Evolutionary conservation across 2,113 vertebrate genomes (phyloP).

Genomic region (Hucho hucho): DNA sequence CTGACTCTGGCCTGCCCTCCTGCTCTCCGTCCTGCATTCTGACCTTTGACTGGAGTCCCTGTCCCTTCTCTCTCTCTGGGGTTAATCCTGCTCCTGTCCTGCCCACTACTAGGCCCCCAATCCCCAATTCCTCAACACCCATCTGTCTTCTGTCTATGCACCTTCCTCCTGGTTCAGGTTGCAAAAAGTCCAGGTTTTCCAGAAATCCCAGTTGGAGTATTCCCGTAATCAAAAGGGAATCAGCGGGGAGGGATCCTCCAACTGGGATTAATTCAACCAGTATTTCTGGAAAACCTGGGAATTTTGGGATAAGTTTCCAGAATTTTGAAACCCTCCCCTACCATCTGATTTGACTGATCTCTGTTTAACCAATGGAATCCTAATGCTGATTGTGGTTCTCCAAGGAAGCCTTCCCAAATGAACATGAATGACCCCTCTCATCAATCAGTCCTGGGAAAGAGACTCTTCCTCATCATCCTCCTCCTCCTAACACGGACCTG

Average conservation of each 20-base stretch:
- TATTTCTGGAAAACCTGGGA: too few relatives aligned
- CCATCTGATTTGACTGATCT: constrained; percentile 13
- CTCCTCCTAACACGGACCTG: background rate
- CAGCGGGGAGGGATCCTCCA: too few relatives aligned
- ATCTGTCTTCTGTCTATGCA: constrained; percentile 8
- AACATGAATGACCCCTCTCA: background rate
- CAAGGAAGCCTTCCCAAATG: constrained; percentile 44
- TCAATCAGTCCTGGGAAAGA: constrained; percentile 45
- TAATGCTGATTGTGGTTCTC: constrained; percentile 25
- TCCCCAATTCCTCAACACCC: background rate
- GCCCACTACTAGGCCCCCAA: constrained; percentile 18
- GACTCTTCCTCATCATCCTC: constrained; percentile 36
- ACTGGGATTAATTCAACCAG: too few relatives aligned
- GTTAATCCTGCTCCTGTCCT: constrained; percentile 35
- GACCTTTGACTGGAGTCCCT: background rate
- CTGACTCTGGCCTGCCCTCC: constrained; percentile 51
- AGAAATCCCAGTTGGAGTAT: too few relatives aligned
- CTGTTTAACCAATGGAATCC: constrained; percentile 35
- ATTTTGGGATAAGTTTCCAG: too few relatives aligned
- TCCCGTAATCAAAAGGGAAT: too few relatives aligned
- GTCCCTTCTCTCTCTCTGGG: constrained; percentile 12
- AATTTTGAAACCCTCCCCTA: background rate
- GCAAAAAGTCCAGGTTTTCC: too few relatives aligned
- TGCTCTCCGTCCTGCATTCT: constrained; percentile 17
- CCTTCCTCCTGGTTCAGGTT: background rate